A percentile compares a stretch with the other conserved stretches of the same genome.
These are phyloP conservation scores for Ptychoptera contaminata DNA, from an alignment of 2,888 invertebrate genomes.

Conservation along the genomic window DNA sequence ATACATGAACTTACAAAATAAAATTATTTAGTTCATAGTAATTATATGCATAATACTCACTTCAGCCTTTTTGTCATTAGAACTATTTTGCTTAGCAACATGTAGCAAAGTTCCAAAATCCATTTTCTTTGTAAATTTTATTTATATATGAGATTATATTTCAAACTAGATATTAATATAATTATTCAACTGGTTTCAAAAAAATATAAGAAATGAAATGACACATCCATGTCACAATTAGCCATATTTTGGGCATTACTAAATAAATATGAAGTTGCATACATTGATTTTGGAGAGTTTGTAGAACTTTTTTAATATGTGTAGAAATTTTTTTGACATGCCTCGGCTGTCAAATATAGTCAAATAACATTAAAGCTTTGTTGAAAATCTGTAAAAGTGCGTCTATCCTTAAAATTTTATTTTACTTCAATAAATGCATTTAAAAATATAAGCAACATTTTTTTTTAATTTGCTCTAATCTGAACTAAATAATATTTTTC, in stretches of 20 bases:
- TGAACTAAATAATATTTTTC: too few species aligned
- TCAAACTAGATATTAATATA: not conserved
- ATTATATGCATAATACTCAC: constrained; percentile 15
- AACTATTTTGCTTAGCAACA: constrained; percentile 44
- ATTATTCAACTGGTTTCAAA: not conserved
- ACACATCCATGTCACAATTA: constrained; percentile 1
- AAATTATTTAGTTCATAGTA: not conserved
- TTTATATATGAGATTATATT: constrained; percentile 3
- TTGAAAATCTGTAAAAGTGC: too few species aligned
- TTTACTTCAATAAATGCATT: too few species aligned
- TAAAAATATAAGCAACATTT: too few species aligned
- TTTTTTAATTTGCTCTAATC: too few species aligned
- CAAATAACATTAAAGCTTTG: too few species aligned
- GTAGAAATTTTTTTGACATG: too few species aligned
- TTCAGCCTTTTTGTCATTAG: constrained; percentile 20
- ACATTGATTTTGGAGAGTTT: too few species aligned
- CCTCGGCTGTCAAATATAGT: too few species aligned
- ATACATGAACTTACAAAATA: not conserved
- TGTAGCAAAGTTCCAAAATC: constrained; percentile 45
- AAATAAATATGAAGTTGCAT: too few species aligned
- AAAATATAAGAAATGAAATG: constrained; percentile 2
- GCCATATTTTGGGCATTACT: not conserved
- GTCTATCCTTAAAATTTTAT: too few species aligned
- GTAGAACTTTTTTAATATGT: too few species aligned
- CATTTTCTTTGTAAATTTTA: constrained; percentile 27